Base-by-base conservation (phyloP, 2,888 invertebrate species). In the Barypeithes pellucidus region DNA sequence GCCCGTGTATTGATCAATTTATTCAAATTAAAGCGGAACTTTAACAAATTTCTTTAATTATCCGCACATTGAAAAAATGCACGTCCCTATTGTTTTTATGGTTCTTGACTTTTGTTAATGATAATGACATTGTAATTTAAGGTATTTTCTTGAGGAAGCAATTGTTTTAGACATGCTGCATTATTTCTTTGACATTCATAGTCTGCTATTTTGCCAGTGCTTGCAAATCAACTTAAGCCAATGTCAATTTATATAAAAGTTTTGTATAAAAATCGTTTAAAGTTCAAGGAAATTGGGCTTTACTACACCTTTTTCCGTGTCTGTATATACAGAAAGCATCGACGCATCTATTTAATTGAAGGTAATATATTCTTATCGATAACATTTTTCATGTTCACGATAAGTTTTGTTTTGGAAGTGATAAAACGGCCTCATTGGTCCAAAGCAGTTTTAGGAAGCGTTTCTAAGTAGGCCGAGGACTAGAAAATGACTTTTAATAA, bases 31-130 rank as follows among this genome's bases (percentile, higher is more conserved):
- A 8, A 12, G 12, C 39, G 39, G 39, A 39, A 39, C 39, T 39
- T 9, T 11, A 39, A 39, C 12, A 39, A 39, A 39, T 39, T n/a
- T 39, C n/a, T 39, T 39, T 3, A 39, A 39, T n/a, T 39, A 39
- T n/a, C 39, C 9, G 2, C 4, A n/a, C 8, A 12, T 39, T 12
- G 4, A 39, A 39, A 39, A 39, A n/a, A 3, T n/a, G n/a, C 3
- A n/a, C 39, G 12, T 39, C 12, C n/a, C n/a, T 4, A 39, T 39
- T 39, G 39, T 39, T 39, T 39, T 39, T 39, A 39, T 39, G 39
- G 39, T 39, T 39, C n/a, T 39, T n/a, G 39, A 39, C 29, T 12
- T 39, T 39, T n/a, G n/a, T n/a, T 39, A n/a, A 39, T 39, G 39
- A n/a, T 39, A 39, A 39, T 39, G 39, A 39, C 39, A 39, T 39